Base-by-base conservation (phyloP, 2,797 vertebrate genomes). In the Trematomus bernacchii region DNA sequence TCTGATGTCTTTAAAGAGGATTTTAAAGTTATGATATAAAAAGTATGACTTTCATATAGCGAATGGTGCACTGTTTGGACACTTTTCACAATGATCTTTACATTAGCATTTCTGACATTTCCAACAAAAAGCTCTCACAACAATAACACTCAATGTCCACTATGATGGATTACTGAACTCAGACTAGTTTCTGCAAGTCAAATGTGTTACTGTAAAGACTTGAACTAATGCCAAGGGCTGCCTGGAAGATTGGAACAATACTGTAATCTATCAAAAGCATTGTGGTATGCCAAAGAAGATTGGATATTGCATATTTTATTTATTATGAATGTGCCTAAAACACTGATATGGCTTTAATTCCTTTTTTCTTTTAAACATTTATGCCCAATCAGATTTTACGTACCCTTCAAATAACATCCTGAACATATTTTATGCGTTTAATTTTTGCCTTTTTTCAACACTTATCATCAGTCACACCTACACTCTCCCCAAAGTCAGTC, bases 381-480 rank as follows among this genome's bases (percentile, higher is more conserved):
- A 6, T 0, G 3, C 46, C 42, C 33, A 16, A 21, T 58, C 23
- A 43, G 14, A 43, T 66, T 46, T 42, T 46, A 53, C 10, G 54
- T 57, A 47, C 46, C 13, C 15, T 30, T 72, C 10, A 73, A 76
- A 84, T 83, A 66, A 65, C 52, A 76, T 69, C 65, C 78, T 66
- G 57, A 72, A 74, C 69, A 70, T 72, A 81, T 67, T 64, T 42
- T 2, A 73, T 23, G 23, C 54, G 50, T 81, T 81, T 58, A 64
- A 68, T 85, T 27, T 61, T 58, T 71, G 43, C 7, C 48, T 90
- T 76, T 73, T 77, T 68, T 75, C 62, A 74, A 59, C 78, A 52
- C 53, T 76, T 69, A 67, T 68, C 66, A 79, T 68, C 73, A 70
- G 78, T 81, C 77, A 77, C 71, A 71, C 58, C 58, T 69, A 13